Conservation (phyloP, 2,797 vertebrate genomes). For the Rhincodon typus region DNA sequence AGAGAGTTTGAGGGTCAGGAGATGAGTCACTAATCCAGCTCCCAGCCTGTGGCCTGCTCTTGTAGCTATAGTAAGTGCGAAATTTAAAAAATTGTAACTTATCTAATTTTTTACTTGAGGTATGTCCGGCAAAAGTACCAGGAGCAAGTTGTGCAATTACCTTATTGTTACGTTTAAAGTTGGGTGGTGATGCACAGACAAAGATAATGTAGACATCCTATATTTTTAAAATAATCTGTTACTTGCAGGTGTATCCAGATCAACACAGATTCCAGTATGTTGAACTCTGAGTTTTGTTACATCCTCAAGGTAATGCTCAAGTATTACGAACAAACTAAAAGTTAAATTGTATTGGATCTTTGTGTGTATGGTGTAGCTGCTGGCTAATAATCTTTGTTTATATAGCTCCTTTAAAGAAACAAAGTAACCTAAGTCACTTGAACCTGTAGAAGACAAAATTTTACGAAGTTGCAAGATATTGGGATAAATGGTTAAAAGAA, state of each 20-base stretch:
- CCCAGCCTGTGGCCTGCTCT: not conserved
- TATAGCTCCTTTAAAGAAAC: not conserved
- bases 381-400: not conserved
- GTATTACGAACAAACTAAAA: not conserved
- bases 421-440: not conserved
- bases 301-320: conserved; percentile 78
- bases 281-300: conserved; percentile 95
- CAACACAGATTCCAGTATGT: conserved; percentile 78
- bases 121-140: not conserved
- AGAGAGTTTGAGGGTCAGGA: not conserved
- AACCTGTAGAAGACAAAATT: not conserved
- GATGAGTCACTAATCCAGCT: not conserved
- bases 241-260: conserved; percentile 83
- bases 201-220: not conserved
- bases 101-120: not conserved
- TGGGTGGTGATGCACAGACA: not conserved
- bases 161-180: not conserved
- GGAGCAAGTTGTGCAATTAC: not conserved
- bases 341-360: not conserved
- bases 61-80: not conserved
- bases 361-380: not conserved
- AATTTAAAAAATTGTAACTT: not conserved
- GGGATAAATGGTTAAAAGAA: not conserved
- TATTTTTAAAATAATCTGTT: conserved; percentile 6
- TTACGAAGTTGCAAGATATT: not conserved